Conservation (phyloP, 2,888 invertebrate species). For the Mythimna pallens region DNA sequence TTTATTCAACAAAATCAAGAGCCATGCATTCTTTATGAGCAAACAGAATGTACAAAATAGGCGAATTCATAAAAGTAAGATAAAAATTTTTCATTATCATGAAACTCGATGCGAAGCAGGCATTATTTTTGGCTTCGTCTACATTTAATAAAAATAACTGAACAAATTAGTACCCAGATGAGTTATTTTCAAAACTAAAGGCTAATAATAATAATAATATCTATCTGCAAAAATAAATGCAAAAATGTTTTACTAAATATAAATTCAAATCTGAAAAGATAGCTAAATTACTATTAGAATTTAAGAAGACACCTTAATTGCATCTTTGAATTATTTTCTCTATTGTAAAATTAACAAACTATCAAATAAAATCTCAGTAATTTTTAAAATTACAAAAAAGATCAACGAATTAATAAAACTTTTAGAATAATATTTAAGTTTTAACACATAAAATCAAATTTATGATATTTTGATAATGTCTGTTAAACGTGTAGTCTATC, state of each 20-base stretch:
- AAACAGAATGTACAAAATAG: conserved; percentile 14
- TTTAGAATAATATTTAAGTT: conserved; percentile 36
- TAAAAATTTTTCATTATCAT: conserved; percentile 22
- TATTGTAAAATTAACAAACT: conserved; percentile 11
- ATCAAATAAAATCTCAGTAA: neutral
- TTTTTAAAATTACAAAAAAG: neutral
- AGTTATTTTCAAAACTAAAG: neutral
- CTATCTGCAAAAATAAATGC: neutral
- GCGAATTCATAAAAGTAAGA: conserved; percentile 1
- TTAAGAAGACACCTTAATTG: conserved; percentile 1
- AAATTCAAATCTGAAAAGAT: too few species aligned
- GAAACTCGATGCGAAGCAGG: neutral
- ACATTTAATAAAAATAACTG: neutral
- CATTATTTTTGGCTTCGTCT: neutral
- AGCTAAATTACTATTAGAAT: neutral
- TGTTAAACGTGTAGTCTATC: conserved; percentile 22
- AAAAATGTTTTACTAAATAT: neutral
- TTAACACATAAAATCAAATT: conserved; percentile 2
- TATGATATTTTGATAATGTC: conserved; percentile 20
- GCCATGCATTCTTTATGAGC: neutral
- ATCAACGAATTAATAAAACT: conserved; percentile 15
- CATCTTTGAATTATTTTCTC: neutral
- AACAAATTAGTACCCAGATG: neutral
- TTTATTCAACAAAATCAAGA: conserved; percentile 26
- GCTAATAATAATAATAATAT: too few species aligned